Percentiles rank a stretch among this genome's conserved stretches.
Conservation (phyloP, 1,140 invertebrate genomes). For the Drosophila insularis region DNA sequence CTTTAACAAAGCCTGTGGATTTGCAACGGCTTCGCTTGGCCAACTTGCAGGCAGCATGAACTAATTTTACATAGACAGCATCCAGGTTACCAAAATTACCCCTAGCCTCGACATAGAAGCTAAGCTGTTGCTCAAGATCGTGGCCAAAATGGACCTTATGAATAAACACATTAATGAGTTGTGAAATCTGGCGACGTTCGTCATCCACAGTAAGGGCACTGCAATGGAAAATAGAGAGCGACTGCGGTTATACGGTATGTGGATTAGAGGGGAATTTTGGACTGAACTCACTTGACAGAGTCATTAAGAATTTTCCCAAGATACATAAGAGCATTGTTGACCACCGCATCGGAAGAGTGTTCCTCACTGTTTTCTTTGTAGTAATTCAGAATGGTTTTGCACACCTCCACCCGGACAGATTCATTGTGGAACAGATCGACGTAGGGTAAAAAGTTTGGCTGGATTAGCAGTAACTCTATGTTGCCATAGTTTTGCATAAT, state of each 20-base stretch:
- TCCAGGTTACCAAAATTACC: slow-evolving; percentile 95
- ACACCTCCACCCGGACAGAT: slow-evolving; percentile 90
- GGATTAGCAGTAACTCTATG: slow-evolving; percentile 70
- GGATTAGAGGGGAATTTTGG: background rate
- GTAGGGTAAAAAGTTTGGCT: slow-evolving; percentile 94
- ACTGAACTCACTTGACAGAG: slow-evolving; percentile 90
- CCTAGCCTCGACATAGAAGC: slow-evolving; percentile 96
- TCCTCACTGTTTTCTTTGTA: slow-evolving; percentile 84
- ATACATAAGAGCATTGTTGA: slow-evolving; percentile 93
- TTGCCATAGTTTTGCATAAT: slow-evolving; percentile 89
- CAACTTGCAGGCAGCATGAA: slow-evolving; percentile 93
- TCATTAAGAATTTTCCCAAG: slow-evolving; percentile 95
- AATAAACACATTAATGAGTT: slow-evolving; percentile 92
- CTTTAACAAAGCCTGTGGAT: slow-evolving; percentile 89
- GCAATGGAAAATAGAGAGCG: slow-evolving; percentile 53
- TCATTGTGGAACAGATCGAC: slow-evolving; percentile 95
- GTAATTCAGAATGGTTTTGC: slow-evolving; percentile 90
- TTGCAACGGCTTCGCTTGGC: slow-evolving; percentile 88
- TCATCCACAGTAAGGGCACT: slow-evolving; percentile 96
- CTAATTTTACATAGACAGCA: slow-evolving; percentile 90
- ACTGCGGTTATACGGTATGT: too few species aligned
- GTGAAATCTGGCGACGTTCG: slow-evolving; percentile 93
- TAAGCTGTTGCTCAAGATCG: slow-evolving; percentile 95
- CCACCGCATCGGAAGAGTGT: slow-evolving; percentile 90
- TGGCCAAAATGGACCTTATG: slow-evolving; percentile 90